These are phyloP conservation scores for Morone saxatilis DNA, from an alignment of 2,113 vertebrate genomes.

Conservation along the genomic window DNA sequence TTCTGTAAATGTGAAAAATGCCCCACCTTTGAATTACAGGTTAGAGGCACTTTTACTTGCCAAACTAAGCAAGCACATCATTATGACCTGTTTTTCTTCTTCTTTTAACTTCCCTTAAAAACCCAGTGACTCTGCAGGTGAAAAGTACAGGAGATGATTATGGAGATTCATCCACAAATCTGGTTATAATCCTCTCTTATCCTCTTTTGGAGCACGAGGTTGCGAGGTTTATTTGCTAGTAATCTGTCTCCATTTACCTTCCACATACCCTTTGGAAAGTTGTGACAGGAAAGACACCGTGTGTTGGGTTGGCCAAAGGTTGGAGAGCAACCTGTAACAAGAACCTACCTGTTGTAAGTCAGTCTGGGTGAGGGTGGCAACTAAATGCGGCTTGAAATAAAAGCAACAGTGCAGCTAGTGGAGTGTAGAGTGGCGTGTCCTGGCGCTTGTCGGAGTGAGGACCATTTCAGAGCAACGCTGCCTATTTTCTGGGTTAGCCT, in stretches of 20 bases:
- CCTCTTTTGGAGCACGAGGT: conserved; percentile 72
- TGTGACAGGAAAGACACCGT: conserved; percentile 45
- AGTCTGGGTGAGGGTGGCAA: conserved; percentile 31
- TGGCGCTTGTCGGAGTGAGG: conserved; percentile 52
- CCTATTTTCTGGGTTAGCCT: conserved; percentile 80
- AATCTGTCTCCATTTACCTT: conserved; percentile 76
- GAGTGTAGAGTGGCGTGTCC: conserved; percentile 49
- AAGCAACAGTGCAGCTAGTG: conserved; percentile 50
- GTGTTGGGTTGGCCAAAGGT: conserved; percentile 35
- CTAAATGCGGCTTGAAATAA: conserved; percentile 65
- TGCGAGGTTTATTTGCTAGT: conserved; percentile 76
- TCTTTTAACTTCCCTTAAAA: conserved; percentile 28
- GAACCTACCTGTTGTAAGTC: conserved; percentile 30
- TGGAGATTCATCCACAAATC: conserved; percentile 79
- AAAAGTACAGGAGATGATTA: conserved; percentile 76
- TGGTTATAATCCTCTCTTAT: conserved; percentile 79
- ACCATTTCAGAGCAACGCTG: conserved; percentile 58
- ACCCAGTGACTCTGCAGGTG: conserved; percentile 62
- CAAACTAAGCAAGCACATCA: conserved; percentile 33
- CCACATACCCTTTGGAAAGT: conserved; percentile 59
- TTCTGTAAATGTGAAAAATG: neutral
- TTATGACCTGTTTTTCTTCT: conserved; percentile 2
- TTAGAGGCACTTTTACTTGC: conserved; percentile 6
- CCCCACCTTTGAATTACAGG: conserved; percentile 24
- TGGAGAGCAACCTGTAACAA: conserved; percentile 29